Evolutionary conservation across 53 echinoderm and acorn worm genomes (phyloP).

Genomic region (Mesocentrotus franciscanus): DNA sequence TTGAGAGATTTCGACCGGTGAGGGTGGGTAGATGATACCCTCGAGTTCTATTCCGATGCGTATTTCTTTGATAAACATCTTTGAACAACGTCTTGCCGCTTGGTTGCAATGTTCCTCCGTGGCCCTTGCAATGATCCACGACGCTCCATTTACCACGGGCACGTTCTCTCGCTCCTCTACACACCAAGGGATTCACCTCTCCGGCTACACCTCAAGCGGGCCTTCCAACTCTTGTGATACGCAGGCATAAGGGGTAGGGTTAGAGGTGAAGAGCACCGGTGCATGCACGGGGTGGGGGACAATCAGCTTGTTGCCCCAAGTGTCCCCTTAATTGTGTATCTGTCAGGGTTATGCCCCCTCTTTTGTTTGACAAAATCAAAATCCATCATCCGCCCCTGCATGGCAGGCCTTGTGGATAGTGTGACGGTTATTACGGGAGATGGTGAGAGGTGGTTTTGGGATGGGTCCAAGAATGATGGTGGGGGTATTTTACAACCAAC

Average conservation of each 20-base stretch:
- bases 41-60: neutral
- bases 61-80: constrained; percentile 50
- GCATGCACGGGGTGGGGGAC: too few species aligned
- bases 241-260: neutral
- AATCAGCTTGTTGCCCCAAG: too few species aligned
- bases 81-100: constrained; percentile 25
- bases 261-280: too few species aligned
- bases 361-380: too few species aligned
- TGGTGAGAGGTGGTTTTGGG: neutral
- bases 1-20: neutral
- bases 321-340: too few species aligned
- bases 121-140: constrained; percentile 50
- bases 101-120: constrained; percentile 15
- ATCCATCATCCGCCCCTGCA: too few species aligned
- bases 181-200: neutral
- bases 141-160: constrained; percentile 46
- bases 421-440: too few species aligned
- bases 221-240: neutral
- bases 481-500: neutral
- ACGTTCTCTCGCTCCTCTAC: neutral
- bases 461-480: neutral
- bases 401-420: too few species aligned
- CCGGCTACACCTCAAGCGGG: neutral
- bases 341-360: too few species aligned
- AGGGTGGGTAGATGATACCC: neutral